A percentile compares a stretch with the other conserved stretches of the same genome.
Evolutionary conservation across 92 coral and sea anemone genomes (phyloP).

Genomic region (Montipora capitata): DNA sequence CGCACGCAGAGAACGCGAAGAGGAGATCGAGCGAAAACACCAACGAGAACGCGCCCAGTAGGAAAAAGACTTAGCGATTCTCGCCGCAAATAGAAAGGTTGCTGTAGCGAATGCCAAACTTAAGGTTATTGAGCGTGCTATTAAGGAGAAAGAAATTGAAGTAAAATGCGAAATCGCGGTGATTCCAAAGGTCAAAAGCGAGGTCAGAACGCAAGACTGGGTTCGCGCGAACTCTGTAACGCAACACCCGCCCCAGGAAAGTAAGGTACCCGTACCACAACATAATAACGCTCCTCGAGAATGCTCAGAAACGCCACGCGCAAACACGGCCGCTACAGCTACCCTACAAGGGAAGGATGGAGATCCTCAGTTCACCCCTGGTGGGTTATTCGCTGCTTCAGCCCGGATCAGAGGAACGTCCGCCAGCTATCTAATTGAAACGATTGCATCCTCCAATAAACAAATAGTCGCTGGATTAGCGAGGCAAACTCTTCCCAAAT

Average conservation of each 20-base stretch:
- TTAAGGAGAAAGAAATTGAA: conserved; percentile 38
- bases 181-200: conserved; percentile 3
- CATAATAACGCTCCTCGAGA: no score
- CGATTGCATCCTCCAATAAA: neutral
- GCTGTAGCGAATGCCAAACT: conserved; percentile 71
- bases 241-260: no score
- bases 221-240: no score
- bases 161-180: neutral
- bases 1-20: no score
- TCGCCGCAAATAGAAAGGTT: conserved; percentile 62
- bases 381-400: neutral
- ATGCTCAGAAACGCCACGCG: no score
- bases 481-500: conserved; percentile 39
- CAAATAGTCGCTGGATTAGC: conserved; percentile 49
- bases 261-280: no score
- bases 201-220: no score
- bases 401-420: neutral
- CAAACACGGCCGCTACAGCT: no score
- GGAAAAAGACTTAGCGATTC: conserved; percentile 64
- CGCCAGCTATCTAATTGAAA: neutral
- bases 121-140: conserved; percentile 61
- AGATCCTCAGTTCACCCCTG: no score
- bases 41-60: conserved; percentile 60
- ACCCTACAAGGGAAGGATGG: no score
- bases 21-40: conserved; percentile 26